Evolutionary conservation across 2,113 vertebrate genomes (phyloP).

Genomic region (Pongo pygmaeus): DNA sequence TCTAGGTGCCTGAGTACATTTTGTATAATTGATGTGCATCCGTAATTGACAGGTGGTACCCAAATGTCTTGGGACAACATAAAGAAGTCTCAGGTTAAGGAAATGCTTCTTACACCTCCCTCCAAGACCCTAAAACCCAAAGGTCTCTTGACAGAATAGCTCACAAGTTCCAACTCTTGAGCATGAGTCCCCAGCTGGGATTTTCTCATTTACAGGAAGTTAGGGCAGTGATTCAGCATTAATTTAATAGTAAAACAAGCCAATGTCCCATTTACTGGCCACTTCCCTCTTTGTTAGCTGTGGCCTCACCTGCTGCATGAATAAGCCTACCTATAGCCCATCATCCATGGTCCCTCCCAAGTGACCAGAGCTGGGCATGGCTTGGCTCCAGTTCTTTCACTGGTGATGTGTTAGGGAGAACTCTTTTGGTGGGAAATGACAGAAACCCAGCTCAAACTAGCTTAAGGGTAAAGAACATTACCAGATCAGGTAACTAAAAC

Average conservation of each 20-base stretch:
- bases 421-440: background rate
- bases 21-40: constrained; percentile 37
- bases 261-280: constrained; percentile 9
- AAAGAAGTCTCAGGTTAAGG: background rate
- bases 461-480: background rate
- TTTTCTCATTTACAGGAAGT: constrained; percentile 57
- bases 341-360: accelerated
- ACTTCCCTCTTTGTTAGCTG: constrained; percentile 26
- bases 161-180: background rate
- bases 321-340: background rate
- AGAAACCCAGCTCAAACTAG: background rate
- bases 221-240: constrained; percentile 54
- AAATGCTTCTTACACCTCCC: background rate
- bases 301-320: background rate
- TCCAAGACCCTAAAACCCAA: constrained; percentile 40
- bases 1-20: background rate
- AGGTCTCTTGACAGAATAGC: background rate
- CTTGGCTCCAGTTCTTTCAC: background rate
- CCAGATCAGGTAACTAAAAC: background rate
- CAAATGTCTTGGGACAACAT: background rate
- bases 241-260: constrained; percentile 65
- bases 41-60: background rate
- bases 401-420: background rate
- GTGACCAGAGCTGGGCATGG: background rate
- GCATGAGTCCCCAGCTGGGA: constrained; percentile 12